Evolutionary conservation across 2,888 invertebrate genomes (phyloP).

Genomic region (Dromius quadrimaculatus): DNA sequence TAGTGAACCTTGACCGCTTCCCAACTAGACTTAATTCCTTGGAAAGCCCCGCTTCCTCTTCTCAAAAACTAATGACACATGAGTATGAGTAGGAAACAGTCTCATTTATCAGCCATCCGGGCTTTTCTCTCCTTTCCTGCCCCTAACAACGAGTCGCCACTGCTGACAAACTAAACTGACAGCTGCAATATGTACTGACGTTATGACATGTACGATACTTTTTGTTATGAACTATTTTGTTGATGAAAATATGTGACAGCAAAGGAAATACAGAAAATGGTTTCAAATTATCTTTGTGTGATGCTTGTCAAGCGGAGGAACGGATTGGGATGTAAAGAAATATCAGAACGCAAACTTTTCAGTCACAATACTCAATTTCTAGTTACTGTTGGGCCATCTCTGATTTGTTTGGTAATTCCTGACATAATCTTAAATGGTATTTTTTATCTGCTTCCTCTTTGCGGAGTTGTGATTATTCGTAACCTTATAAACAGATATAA

Average conservation of each 20-base stretch:
- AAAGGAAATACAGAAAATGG: conserved; percentile 18
- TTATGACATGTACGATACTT: conserved; percentile 32
- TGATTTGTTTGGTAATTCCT: not conserved
- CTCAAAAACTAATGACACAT: no score
- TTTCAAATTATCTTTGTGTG: no score
- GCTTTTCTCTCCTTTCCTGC: not conserved
- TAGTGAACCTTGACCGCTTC: no score
- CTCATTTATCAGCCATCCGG: not conserved
- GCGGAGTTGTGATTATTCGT: not conserved
- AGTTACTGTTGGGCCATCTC: no score
- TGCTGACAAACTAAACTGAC: not conserved
- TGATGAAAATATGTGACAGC: conserved; percentile 29
- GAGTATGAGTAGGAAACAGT: not conserved
- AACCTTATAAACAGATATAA: no score
- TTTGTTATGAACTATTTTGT: conserved; percentile 41
- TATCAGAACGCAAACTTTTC: no score
- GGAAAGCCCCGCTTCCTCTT: no score
- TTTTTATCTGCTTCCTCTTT: not conserved
- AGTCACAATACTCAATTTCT: not conserved
- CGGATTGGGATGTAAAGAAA: no score
- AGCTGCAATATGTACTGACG: conserved; percentile 39
- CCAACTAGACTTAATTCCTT: no score
- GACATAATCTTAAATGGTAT: not conserved
- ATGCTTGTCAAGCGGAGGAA: no score
- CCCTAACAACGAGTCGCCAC: no score